Evolutionary conservation across 2,888 invertebrate species (phyloP).

Genomic region (Andrena chrysosceles): DNA sequence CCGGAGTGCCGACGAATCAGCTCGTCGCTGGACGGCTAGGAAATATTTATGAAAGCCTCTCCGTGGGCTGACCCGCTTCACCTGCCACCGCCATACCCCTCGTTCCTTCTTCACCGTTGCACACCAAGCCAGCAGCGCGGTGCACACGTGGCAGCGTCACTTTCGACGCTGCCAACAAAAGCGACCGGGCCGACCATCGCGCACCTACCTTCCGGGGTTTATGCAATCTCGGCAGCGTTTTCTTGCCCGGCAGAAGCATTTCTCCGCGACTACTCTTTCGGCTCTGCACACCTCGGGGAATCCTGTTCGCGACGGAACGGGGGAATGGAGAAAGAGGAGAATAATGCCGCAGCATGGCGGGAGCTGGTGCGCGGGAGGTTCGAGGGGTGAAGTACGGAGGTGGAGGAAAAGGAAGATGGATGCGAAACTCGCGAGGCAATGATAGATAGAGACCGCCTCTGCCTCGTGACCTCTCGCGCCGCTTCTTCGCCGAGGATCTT

Average conservation of each 20-base stretch:
- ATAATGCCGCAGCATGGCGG: constrained; percentile 37
- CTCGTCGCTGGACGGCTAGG: constrained; percentile 13
- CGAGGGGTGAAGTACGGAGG: constrained; percentile 41
- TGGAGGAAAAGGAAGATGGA: constrained; percentile 62
- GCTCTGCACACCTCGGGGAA: constrained; percentile 59
- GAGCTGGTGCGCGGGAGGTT: constrained; percentile 28
- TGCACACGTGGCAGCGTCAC: constrained; percentile 33
- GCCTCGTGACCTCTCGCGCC: constrained; percentile 54
- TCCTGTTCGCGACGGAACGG: constrained; percentile 67
- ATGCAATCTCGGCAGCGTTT: constrained; percentile 23
- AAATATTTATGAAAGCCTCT: constrained; percentile 55
- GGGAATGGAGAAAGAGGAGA: constrained; percentile 40
- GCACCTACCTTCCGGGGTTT: constrained; percentile 32
- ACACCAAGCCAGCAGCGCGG: constrained; percentile 11
- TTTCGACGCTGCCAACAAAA: constrained; percentile 50
- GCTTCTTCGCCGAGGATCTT: constrained; percentile 22
- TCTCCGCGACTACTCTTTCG: constrained; percentile 44
- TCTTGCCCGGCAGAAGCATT: neutral
- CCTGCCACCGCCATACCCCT: constrained; percentile 20
- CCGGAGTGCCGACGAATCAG: constrained; percentile 5
- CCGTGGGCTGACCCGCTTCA: constrained; percentile 40
- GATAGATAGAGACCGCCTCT: constrained; percentile 70
- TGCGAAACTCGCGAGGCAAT: constrained; percentile 69
- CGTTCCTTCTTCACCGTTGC: constrained; percentile 41
- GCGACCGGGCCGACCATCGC: constrained; percentile 7